phyloP scores from a whole-genome alignment of 2,113 vertebrate species.

The Chloropsis hardwickii region DNA sequence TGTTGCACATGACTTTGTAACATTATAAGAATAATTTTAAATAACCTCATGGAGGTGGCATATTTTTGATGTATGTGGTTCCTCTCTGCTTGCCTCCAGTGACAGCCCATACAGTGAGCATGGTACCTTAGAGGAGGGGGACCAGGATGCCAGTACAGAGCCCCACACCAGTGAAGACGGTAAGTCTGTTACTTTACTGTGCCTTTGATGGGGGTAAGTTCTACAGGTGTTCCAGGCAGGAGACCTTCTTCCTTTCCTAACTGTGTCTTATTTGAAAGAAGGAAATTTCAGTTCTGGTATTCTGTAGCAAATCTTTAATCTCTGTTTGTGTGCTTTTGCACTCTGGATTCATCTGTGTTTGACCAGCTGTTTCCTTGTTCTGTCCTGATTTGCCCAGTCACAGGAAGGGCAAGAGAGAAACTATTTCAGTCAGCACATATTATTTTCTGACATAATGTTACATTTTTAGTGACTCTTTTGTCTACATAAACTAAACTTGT shows the following conservation, averaged over 20 bases:
- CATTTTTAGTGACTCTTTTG: not conserved
- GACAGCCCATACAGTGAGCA: conserved; percentile 97
- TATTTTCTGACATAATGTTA: conserved; percentile 6
- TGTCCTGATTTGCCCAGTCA: conserved; percentile 26
- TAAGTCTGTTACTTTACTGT: conserved; percentile 54
- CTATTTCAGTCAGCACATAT: conserved; percentile 34
- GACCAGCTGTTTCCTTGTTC: conserved; percentile 51
- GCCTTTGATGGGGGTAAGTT: not conserved
- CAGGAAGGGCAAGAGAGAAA: conserved; percentile 48
- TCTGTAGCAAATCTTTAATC: not conserved
- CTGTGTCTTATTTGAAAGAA: not conserved
- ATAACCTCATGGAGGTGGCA: not conserved
- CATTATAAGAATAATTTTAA: not conserved
- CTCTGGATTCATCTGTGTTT: conserved; percentile 25
- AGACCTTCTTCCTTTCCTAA: not conserved
- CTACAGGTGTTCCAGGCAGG: not conserved
- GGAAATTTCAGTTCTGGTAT: not conserved
- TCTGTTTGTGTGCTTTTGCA: conserved; percentile 32
- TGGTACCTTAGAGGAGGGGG: conserved; percentile 90
- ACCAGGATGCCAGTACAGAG: conserved; percentile 90
- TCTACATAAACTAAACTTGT: not conserved
- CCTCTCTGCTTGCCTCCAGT: conserved; percentile 63
- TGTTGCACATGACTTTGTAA: not conserved
- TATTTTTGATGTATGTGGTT: not conserved
- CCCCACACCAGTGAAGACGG: conserved; percentile 96